A percentile compares a stretch with the other conserved stretches of the same genome.
Evolutionary conservation across 2,888 invertebrate genomes (phyloP).

Genomic region (Polydrusus tereticollis): DNA sequence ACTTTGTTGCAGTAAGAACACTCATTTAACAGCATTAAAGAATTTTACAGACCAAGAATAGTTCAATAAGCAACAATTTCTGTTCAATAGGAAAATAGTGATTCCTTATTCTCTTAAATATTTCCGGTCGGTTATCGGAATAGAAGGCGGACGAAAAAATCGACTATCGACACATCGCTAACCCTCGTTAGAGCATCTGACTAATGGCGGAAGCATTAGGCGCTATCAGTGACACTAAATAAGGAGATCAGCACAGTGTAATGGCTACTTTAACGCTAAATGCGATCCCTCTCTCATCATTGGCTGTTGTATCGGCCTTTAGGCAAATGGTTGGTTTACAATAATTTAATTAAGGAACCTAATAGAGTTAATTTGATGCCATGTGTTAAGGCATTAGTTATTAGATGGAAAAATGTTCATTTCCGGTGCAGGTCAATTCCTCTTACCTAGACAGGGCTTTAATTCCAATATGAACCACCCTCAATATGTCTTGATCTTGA

Average conservation of each 20-base stretch:
- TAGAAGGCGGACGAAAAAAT: slow-evolving; percentile 33
- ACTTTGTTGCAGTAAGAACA: no score
- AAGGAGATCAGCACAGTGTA: slow-evolving; percentile 65
- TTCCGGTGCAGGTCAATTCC: not conserved
- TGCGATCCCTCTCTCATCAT: slow-evolving; percentile 27
- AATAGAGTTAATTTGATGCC: slow-evolving; percentile 10
- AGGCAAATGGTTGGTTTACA: slow-evolving; percentile 24
- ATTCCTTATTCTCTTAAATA: no score
- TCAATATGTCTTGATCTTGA: no score
- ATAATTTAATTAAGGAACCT: slow-evolving; percentile 31
- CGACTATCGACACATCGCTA: slow-evolving; percentile 64
- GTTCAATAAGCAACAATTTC: no score
- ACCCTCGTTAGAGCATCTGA: slow-evolving; percentile 68
- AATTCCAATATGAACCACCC: no score
- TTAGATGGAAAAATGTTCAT: not conserved
- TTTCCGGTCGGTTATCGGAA: not conserved
- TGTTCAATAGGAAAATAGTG: no score
- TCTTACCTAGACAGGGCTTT: no score
- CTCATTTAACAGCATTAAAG: no score
- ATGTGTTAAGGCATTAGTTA: slow-evolving; percentile 17
- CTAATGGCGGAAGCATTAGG: slow-evolving; percentile 67
- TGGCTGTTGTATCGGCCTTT: slow-evolving; percentile 27
- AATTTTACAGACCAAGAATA: no score
- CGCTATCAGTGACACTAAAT: slow-evolving; percentile 66
- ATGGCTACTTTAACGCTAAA: slow-evolving; percentile 63